Base-by-base conservation (phyloP, 2,888 invertebrate genomes). In the Boloria euphrosyne region DNA sequence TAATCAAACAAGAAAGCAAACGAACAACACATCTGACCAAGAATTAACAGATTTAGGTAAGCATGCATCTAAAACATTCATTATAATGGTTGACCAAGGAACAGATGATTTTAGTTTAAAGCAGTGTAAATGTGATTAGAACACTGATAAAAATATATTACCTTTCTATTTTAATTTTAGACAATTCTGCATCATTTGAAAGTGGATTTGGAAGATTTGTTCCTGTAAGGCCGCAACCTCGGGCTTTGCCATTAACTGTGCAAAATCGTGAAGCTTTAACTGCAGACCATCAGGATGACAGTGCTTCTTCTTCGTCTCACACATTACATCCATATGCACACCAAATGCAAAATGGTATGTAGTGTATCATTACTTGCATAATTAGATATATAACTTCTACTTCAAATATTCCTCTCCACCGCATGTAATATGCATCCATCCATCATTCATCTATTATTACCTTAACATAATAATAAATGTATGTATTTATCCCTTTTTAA, bases 121-220 rank as follows among this genome's bases (percentile, higher is more conserved):
- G 3, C 7, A 38, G 7, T 10, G 10, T 10, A 38, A 10, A 10
- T 10, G 0, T 38, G 31, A 38, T 38, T 7, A 38, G 7, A 6
- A 31, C 4, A 4, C 31, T 7, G 31, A 31, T 38, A 38, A 10
- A 38, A 38, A 38, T 38, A 38, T 2, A 38, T 38, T 38, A 13
- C 16, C 49, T 51, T 63, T 69, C 67, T 66, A 13, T 13, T 18
- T 67, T 61, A 71, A 72, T 86, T 86, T 73, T 80, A 92, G 93
- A 92, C 72, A 89, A 90, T 74, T 82, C 90, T 43, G 86, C 84
- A 47, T 78, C 88, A 63, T 90, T 88, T 81, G 93, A 93, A 75
- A 87, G 88, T 83, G 90, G 91, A 62, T 89, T 90, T 77, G 89
- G 91, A 73, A 84, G 93, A 73, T 93, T 92, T 84, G 93, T 93